Evolutionary conservation across 2,888 invertebrate species (phyloP).

Genomic region (Megaustenia siamemsis): DNA sequence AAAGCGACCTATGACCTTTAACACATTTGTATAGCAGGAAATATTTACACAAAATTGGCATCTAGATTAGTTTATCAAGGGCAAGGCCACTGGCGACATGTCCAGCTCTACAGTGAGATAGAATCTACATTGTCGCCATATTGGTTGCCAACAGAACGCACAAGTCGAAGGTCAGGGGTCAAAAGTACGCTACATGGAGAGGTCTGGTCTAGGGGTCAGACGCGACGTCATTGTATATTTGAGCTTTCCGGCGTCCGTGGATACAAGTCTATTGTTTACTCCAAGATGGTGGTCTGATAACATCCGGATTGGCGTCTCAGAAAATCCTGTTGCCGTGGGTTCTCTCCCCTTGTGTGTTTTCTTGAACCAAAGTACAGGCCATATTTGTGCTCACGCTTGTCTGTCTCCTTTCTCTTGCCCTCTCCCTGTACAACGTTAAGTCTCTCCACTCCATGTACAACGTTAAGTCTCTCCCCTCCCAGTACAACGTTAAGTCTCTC

Average conservation of each 20-base stretch:
- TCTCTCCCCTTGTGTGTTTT: no score
- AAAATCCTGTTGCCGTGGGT: background rate
- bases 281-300: background rate
- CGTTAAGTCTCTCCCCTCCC: no score
- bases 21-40: background rate
- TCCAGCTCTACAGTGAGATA: background rate
- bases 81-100: conserved; percentile 18
- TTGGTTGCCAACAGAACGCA: background rate
- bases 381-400: background rate
- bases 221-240: background rate
- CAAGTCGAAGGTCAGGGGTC: conserved; percentile 16
- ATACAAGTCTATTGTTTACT: conserved; percentile 7
- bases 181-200: background rate
- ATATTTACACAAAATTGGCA: background rate
- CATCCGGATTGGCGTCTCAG: background rate
- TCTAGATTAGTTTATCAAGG: conserved; percentile 4
- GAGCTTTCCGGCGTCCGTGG: background rate
- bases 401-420: no score
- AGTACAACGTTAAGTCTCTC: no score
- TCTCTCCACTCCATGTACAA: no score
- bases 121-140: conserved; percentile 28
- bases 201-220: conserved; percentile 5
- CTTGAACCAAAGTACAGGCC: no score
- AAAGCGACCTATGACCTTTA: conserved; percentile 11
- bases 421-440: no score